Evolutionary conservation across 2,113 vertebrate genomes (phyloP), one percentile per base, ranked within the genome.

Genomic region (Pangasianodon hypophthalmus): DNA sequence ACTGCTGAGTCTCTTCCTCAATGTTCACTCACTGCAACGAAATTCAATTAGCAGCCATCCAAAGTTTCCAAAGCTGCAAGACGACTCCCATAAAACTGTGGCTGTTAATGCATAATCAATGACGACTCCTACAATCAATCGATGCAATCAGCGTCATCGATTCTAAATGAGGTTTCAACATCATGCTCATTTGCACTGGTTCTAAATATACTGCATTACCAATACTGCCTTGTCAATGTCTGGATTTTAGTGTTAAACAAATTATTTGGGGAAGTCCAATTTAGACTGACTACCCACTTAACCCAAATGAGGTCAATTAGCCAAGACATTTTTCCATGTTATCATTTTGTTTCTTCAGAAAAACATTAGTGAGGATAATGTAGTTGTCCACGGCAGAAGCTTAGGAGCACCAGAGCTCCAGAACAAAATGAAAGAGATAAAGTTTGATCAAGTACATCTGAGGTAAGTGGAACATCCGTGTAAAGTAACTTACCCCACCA

Each of bases 1-100:
- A 93, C 88, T 89, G 92, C 91, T 90, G 90, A 94, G 56, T 92
- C 91, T 89, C 92, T 92, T 90, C 89, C 91, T 92, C 92, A 92
- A 90, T 91, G 92, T 94, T 94, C 91, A 90, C 90, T 93, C 93
- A 93, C 91, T 90, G 91, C 93, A 93, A 93, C 93, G 91, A 92
- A 94, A 94, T 92, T 94, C 93, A 94, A 90, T 94, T 94, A 94
- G 92, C 92, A 94, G 93, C 93, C 93, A 92, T 91, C 90, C 93
- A 91, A 90, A 79, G 86, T 92, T 87, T 91, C 87, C 92, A 91
- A 93, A 93, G 90, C 91, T 85, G 75, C 52, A 82, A 52, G 87
- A 29, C 37, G 52, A 86, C 79, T 52, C 84, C 84, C 84, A 41
- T 7, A 29, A 64, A 69, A 89, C 4, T 26, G 19, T 26, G 10